Evolutionary conservation across 2,888 invertebrate genomes (phyloP).

Genomic region (Parelbella ahira): DNA sequence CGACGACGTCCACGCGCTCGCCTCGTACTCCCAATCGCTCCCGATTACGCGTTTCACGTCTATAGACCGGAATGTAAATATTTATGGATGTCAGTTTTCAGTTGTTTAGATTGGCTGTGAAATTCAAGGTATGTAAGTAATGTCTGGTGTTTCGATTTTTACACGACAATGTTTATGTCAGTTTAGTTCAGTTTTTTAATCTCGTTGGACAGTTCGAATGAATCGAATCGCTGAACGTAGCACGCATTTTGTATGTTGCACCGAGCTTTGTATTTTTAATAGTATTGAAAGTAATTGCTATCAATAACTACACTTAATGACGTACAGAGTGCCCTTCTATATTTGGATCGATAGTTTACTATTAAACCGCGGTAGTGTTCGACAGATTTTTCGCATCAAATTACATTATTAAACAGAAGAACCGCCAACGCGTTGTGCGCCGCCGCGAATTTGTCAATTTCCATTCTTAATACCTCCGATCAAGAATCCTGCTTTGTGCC

Average conservation of each 20-base stretch:
- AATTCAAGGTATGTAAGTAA: slow-evolving; percentile 77
- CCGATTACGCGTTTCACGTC: slow-evolving; percentile 63
- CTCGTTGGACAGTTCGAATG: slow-evolving; percentile 37
- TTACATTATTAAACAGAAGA: slow-evolving; percentile 55
- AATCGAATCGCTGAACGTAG: slow-evolving; percentile 44
- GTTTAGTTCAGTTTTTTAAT: slow-evolving; percentile 39
- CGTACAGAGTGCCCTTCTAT: slow-evolving; percentile 68
- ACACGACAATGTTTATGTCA: slow-evolving; percentile 54
- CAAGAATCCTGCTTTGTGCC: slow-evolving; percentile 8
- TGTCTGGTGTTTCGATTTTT: slow-evolving; percentile 60
- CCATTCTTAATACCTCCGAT: slow-evolving; percentile 25
- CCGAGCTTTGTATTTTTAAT: slow-evolving; percentile 64
- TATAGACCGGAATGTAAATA: slow-evolving; percentile 75
- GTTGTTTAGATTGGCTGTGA: slow-evolving; percentile 80
- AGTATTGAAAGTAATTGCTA: slow-evolving; percentile 52
- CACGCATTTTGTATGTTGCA: slow-evolving; percentile 63
- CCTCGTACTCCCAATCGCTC: slow-evolving; percentile 56
- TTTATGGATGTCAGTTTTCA: slow-evolving; percentile 80
- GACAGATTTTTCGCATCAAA: slow-evolving; percentile 68
- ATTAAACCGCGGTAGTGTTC: slow-evolving; percentile 60
- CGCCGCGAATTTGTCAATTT: slow-evolving; percentile 54
- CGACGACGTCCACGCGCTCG: slow-evolving; percentile 42
- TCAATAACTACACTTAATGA: slow-evolving; percentile 64
- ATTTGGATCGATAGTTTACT: slow-evolving; percentile 74
- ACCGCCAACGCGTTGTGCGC: slow-evolving; percentile 47